These are phyloP conservation scores for Lophochroa leadbeateri DNA, from an alignment of 2,113 vertebrate genomes.

Conservation along the genomic window DNA sequence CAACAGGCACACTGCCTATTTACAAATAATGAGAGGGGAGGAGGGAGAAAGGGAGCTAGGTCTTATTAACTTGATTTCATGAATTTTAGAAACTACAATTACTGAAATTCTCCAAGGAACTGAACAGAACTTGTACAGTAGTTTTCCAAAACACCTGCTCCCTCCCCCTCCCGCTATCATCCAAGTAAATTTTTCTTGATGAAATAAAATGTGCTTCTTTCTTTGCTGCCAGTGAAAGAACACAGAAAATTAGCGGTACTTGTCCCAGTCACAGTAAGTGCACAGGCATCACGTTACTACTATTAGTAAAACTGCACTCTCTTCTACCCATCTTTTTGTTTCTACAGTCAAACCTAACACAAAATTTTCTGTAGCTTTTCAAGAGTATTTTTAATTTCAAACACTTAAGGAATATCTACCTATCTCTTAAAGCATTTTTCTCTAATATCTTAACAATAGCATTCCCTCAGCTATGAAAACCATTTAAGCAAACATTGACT, in stretches of 20 bases:
- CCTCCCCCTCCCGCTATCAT: background rate
- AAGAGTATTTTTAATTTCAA: background rate
- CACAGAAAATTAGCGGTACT: background rate
- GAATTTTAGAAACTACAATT: background rate
- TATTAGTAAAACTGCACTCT: background rate
- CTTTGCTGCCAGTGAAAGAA: background rate
- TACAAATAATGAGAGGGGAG: background rate
- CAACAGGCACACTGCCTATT: background rate
- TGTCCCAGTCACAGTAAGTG: background rate
- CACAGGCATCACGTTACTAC: background rate
- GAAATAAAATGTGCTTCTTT: background rate
- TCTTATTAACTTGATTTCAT: background rate
- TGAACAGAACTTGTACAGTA: background rate
- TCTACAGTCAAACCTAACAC: background rate
- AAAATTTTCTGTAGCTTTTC: background rate
- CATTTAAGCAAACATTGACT: background rate
- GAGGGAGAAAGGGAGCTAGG: background rate
- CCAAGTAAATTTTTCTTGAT: background rate
- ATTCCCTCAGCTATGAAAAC: background rate
- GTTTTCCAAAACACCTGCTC: background rate
- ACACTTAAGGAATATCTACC: background rate
- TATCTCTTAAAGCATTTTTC: background rate
- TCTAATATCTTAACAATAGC: background rate
- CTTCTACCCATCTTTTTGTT: background rate
- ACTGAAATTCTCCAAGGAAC: background rate